Base-by-base conservation (phyloP, 2,797 vertebrate genomes). In the Rhinichthys osculus region DNA sequence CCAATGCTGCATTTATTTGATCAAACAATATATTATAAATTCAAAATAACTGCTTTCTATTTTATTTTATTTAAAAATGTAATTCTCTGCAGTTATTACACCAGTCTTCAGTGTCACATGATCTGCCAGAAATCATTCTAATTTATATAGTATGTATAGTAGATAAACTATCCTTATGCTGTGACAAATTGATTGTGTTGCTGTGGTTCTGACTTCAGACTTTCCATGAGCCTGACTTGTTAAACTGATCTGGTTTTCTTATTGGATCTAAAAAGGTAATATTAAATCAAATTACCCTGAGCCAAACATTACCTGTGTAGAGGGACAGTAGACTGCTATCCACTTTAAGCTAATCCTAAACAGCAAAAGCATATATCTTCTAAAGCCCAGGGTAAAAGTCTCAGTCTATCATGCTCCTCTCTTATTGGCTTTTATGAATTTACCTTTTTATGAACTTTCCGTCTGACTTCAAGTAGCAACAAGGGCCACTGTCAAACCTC, bases 391-490 rank as follows among this genome's bases (percentile, higher is more conserved):
- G 27, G 62, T 30, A 64, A 64, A 30, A 16, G 27, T 64, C 27
- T 64, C 59, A 66, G 13, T 10, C 62, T 30, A 17, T 66, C 30
- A 33, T 66, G 27, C 14, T 66, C 2, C 62, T 16, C 14, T 87
- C 47, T 86, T 84, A 74, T 82, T 80, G 73, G 30, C 57, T 82
- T 88, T 86, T 82, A 87, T 67, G 59, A 86, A 89, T 86, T 64
- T 82, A 78, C 78, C 81, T 88, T 87, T 90, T 88, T 81, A 87
- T 85, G 83, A 87, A 84, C 81, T 90, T 90, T 90, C 85, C 80
- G 7, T 87, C 83, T 81, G 85, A 88, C 83, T 80, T 73, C 17
- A 57, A 71, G n/a, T 71, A 64, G 44, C 71, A 73, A 83, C 40
- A 57, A 69, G 42, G 85, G 62, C 76, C 52, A 62, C 9, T n/a